Conservation (phyloP, 2,113 vertebrate species). For the Dromaius novaehollandiae region DNA sequence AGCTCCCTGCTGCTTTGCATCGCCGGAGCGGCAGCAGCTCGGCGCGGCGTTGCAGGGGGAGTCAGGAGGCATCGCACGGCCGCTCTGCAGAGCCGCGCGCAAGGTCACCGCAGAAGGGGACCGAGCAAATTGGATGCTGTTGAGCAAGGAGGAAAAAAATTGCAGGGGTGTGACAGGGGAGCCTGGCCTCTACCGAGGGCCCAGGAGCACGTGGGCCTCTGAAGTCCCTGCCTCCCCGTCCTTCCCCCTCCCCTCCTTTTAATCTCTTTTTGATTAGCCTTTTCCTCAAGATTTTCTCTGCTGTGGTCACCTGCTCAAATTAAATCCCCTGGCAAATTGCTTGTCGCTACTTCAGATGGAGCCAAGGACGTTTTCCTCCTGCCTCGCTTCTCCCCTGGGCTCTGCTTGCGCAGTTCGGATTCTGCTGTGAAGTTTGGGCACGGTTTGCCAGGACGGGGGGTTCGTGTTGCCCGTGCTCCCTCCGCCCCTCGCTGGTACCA, state of each 20-base stretch:
- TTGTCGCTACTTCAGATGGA: neutral
- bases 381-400: neutral
- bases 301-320: neutral
- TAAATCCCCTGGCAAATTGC: neutral
- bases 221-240: neutral
- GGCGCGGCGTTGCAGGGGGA: neutral
- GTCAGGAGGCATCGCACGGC: neutral
- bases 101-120: neutral
- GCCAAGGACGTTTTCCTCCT: neutral
- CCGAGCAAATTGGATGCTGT: neutral
- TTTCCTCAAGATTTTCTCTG: neutral
- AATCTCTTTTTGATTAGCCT: neutral
- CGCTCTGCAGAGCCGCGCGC: neutral
- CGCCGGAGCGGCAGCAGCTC: neutral
- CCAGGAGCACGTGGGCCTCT: neutral
- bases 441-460: neutral
- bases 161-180: neutral
- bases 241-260: neutral
- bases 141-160: neutral
- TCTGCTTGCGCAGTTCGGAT: neutral
- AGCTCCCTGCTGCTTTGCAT: neutral
- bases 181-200: neutral
- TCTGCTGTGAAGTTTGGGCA: neutral
- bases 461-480: too few relatives aligned
- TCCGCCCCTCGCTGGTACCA: neutral